Evolutionary conservation across 2,113 vertebrate species (phyloP).

Genomic region (Craseonycteris thonglongyai): DNA sequence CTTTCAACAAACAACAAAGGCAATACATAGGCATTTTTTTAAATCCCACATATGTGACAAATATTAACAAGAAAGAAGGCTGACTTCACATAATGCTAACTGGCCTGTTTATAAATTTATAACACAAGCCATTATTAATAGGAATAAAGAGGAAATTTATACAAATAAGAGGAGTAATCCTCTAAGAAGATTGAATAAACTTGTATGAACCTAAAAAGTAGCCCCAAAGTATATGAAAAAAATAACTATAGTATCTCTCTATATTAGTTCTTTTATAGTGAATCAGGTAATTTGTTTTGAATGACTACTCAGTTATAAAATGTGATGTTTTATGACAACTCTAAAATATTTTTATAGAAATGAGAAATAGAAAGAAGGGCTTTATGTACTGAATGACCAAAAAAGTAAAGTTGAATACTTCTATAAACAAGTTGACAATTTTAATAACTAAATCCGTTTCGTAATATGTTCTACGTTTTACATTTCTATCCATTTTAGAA

Average conservation of each 20-base stretch:
- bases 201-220: neutral
- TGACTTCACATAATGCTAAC: neutral
- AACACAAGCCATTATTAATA: neutral
- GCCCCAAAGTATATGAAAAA: neutral
- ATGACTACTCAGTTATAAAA: neutral
- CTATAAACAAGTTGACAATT: neutral
- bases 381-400: neutral
- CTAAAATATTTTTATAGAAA: constrained; percentile 61
- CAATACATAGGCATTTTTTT: neutral
- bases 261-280: neutral
- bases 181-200: neutral
- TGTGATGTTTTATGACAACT: neutral
- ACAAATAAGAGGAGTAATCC: neutral
- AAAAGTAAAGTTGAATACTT: neutral
- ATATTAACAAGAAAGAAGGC: neutral
- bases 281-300: neutral
- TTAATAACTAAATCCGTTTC: neutral
- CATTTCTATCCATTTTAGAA: neutral
- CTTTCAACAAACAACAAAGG: neutral
- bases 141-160: neutral
- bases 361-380: constrained; percentile 61
- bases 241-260: neutral
- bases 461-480: neutral
- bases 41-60: neutral
- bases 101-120: neutral